Conservation (phyloP, 2,888 invertebrate species). For the Acleris cristana region DNA sequence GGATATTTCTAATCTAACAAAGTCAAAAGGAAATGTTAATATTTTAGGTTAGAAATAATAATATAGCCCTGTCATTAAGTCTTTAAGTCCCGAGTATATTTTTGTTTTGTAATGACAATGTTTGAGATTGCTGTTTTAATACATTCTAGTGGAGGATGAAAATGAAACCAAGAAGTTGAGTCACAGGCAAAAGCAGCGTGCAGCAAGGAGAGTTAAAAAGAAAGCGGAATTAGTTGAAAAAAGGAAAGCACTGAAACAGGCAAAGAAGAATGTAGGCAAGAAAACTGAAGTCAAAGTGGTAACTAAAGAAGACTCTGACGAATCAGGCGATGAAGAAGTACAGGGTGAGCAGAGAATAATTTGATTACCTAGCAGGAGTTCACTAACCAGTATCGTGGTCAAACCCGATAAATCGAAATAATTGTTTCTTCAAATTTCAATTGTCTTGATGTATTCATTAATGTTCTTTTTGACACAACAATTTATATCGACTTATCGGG, state of each 20-base stretch:
- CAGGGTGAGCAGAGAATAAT: slow-evolving; percentile 52
- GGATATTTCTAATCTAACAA: no score
- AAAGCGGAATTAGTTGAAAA: slow-evolving; percentile 75
- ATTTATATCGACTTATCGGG: no score
- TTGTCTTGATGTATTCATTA: no score
- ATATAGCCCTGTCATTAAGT: background rate
- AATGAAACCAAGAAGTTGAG: slow-evolving; percentile 84
- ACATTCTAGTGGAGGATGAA: slow-evolving; percentile 71
- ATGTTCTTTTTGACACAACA: no score
- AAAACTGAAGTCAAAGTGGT: slow-evolving; percentile 54
- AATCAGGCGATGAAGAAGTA: slow-evolving; percentile 58
- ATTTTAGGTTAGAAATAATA: slow-evolving; percentile 6
- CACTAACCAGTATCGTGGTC: no score
- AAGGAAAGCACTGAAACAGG: slow-evolving; percentile 67
- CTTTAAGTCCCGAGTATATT: no score
- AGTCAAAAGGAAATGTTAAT: no score
- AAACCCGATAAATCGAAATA: no score
- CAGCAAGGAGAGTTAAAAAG: slow-evolving; percentile 84
- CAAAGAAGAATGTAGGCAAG: slow-evolving; percentile 70
- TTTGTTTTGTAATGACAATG: no score
- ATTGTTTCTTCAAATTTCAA: no score
- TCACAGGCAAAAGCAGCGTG: slow-evolving; percentile 88
- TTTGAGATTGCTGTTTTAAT: no score
- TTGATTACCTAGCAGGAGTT: background rate
- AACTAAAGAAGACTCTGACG: slow-evolving; percentile 45